These are phyloP conservation scores for Sebastes melanostomus DNA, from an alignment of 2,797 vertebrate species.

Conservation along the genomic window DNA sequence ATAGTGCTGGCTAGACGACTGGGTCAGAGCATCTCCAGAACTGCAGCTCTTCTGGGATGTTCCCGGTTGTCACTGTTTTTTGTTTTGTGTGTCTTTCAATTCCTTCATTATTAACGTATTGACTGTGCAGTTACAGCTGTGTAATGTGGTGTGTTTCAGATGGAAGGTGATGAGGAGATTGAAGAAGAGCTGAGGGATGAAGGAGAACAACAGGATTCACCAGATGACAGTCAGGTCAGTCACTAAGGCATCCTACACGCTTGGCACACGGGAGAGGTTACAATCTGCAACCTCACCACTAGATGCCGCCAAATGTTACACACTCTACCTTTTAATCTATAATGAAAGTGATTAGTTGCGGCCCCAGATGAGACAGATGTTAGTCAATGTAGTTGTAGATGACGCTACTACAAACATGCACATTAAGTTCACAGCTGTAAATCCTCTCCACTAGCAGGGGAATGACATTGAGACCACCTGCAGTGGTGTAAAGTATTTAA, in stretches of 20 bases:
- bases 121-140: background rate
- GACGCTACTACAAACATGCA: background rate
- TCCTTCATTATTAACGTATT: background rate
- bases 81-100: background rate
- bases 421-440: background rate
- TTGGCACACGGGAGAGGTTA: too few relatives aligned
- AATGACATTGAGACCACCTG: too few relatives aligned
- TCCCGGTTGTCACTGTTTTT: background rate
- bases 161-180: slow-evolving; percentile 90
- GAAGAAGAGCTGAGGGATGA: slow-evolving; percentile 88
- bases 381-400: background rate
- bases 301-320: too few relatives aligned
- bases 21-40: too few relatives aligned
- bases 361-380: background rate
- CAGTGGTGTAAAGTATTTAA: background rate
- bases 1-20: too few relatives aligned
- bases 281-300: too few relatives aligned
- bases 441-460: background rate
- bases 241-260: too few relatives aligned
- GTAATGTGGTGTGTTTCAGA: slow-evolving; percentile 71
- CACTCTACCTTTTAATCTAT: background rate
- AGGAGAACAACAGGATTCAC: slow-evolving; percentile 85
- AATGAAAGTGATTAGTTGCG: background rate
- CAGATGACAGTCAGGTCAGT: slow-evolving; percentile 84
- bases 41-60: too few relatives aligned